phyloP scores from a whole-genome alignment of 2,113 vertebrate genomes.

The Parotia lawesii region DNA sequence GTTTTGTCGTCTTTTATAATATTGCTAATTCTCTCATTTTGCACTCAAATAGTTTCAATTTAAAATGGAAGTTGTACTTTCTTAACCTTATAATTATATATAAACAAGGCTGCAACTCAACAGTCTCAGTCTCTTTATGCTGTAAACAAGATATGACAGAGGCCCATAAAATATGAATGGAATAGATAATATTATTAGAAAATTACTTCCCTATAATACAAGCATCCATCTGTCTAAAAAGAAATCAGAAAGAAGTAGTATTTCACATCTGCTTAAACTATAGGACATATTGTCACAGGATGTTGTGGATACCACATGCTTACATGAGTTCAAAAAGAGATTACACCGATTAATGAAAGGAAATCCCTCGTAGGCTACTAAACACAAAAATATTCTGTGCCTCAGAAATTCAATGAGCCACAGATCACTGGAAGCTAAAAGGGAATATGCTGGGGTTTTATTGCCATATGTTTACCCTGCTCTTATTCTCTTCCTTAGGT shows the following conservation, averaged over 20 bases:
- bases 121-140: neutral
- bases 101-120: neutral
- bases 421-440: slow-evolving; percentile 9
- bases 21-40: neutral
- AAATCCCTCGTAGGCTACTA: slow-evolving; percentile 42
- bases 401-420: slow-evolving; percentile 46
- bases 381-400: slow-evolving; percentile 15
- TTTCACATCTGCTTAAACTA: neutral
- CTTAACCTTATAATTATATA: neutral
- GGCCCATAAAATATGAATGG: neutral
- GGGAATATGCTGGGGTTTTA: neutral
- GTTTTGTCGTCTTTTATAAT: neutral
- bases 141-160: neutral
- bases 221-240: neutral
- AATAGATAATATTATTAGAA: neutral
- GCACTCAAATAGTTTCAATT: neutral
- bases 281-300: neutral
- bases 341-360: slow-evolving; percentile 32
- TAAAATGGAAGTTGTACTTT: neutral
- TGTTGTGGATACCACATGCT: neutral
- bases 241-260: neutral
- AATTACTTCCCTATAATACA: neutral
- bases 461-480: slow-evolving; percentile 18
- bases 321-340: slow-evolving; percentile 34
- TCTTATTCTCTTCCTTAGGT: neutral